Base-by-base conservation (phyloP, 2,888 invertebrate genomes). In the Xylota sylvarum region DNA sequence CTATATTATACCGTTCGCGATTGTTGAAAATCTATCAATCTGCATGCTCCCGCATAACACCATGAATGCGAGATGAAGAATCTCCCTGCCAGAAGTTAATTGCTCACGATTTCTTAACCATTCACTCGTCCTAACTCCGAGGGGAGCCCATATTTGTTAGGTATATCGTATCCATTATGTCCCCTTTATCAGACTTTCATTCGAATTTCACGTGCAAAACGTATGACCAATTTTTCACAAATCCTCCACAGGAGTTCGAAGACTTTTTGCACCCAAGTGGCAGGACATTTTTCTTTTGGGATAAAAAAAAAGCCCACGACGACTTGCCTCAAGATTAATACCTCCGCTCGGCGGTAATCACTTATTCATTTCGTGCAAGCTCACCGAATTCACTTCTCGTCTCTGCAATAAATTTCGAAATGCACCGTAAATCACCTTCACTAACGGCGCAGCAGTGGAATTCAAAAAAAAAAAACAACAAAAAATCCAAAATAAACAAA, bases 361-460 rank as follows among this genome's bases (percentile, higher is more conserved):
- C 23, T 65, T 65, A 65, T 65, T 35, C 52, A 30, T 69, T 14
- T 27, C 40, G 17, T 55, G 40, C 67, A 69, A 55, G 17, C 19
- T 19, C 19, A 37, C 10, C 14, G 56, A 19, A 58, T 58, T 37
- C 32, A 58, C 58, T 35, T 37, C 58, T 58, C 37, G 58, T 19
- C 35, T 17, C 17, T 32, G 27, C 30, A 48, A 50, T 72, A 30
- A 55, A 50, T 40, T 65, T 74, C 37, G 10, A 37, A 70, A 65
- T 70, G 74, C 74, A 7, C 52, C 40, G 81, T 85, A 76, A 77
- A 85, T 85, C 85, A 85, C 85, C 70, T 70, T 10, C n/a, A 64
- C 70, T 70, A 72, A 65, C 76, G 52, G 62, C 65, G 64, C 23
- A 6, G 55, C 65, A 55, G 40, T 77, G 81, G 76, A 85, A 77